Evolutionary conservation across 2,888 invertebrate genomes (phyloP), one percentile per base, ranked within the genome.

Genomic region (Urechis unicinctus): DNA sequence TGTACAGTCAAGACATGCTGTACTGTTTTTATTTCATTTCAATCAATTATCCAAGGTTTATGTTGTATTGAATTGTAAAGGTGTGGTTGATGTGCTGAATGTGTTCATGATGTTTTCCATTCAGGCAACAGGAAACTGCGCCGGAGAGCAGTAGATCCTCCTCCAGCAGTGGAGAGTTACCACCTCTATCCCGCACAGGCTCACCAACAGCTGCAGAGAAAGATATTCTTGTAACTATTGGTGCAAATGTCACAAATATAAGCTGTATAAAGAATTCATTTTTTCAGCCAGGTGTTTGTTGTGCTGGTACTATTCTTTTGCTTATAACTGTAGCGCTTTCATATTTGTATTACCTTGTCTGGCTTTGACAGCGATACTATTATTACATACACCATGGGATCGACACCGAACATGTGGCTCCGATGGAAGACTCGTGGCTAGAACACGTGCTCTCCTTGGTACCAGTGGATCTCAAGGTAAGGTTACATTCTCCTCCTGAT

Each of bases 321-420:
- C 5, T 48, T 24, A 48, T 6, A 48, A 26, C 6, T 6, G 28
- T 28, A 9, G 21, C 26, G 13, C 13, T 26, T 43, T 43, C 9
- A 21, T 30, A n/a, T 13, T 43, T 25, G 24, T 2, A 26, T 3
- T 43, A 9, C n/a, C n/a, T n/a, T n/a, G n/a, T n/a, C n/a, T n/a
- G n/a, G n/a, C 45, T 50, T 30, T 50, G 45, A 3, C 70, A 80
- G 70, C 83, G 91, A 61, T 94, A 94, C 78, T 90, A 91, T 75
- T 91, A 91, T 76, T 95, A 92, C 70, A 85, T 94, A 49, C 86
- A 87, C 68, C 87, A 91, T 75, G 94, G 93, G 0, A 88, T 94
- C 46, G 92, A 92, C 72, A 91, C 91, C 2, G 86, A 88, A 61
- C 88, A 92, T 72, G 89, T 94, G 0, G 88, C 91, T 0, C 88